Conservation (phyloP, 2,113 vertebrate species). For the Equus quagga region DNA sequence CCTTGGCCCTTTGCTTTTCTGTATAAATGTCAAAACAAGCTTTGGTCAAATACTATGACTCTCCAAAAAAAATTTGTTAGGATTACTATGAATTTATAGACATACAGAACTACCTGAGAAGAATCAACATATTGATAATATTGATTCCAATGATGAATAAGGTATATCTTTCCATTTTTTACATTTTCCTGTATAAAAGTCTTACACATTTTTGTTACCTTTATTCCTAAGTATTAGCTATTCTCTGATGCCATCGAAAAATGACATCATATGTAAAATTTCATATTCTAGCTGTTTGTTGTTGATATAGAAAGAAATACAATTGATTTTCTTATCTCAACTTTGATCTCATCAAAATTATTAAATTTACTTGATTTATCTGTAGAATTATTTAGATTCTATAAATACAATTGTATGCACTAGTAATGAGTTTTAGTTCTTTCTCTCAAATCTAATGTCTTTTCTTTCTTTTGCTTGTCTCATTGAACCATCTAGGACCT, state of each 20-base stretch:
- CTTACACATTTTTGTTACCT: not conserved
- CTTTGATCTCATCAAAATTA: constrained; percentile 17
- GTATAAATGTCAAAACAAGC: not conserved
- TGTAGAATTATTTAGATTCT: constrained; percentile 1
- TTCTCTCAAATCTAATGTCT: not conserved
- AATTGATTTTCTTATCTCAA: not conserved
- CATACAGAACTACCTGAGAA: not conserved
- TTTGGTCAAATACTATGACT: not conserved
- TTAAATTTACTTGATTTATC: constrained; percentile 5
- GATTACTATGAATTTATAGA: not conserved
- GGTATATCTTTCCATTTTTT: not conserved
- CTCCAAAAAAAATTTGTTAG: not conserved
- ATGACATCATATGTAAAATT: not conserved
- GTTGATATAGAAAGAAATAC: not conserved
- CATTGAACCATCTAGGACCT: not conserved
- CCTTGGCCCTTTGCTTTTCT: not conserved
- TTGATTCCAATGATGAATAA: not conserved
- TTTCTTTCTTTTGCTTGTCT: constrained; percentile 12
- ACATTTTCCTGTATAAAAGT: not conserved
- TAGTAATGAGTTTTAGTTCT: constrained; percentile 40
- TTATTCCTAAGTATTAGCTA: not conserved
- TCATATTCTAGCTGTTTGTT: not conserved
- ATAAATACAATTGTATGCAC: not conserved
- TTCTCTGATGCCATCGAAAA: not conserved
- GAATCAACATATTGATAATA: not conserved